Evolutionary conservation across 2,797 vertebrate species (phyloP).

Genomic region (Antennarius maculatus): DNA sequence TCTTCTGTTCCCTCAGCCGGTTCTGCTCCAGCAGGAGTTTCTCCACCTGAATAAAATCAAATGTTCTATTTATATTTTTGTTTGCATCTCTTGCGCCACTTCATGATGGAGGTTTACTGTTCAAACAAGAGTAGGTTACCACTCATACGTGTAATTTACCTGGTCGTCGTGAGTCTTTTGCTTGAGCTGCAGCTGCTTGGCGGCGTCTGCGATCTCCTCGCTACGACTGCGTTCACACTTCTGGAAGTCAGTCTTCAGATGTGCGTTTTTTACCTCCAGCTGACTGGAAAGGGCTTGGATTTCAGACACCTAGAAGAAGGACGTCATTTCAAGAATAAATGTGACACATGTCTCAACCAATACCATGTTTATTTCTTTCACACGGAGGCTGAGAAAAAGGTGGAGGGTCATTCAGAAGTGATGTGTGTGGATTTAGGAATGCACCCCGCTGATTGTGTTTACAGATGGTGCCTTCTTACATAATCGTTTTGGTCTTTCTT

Average conservation of each 20-base stretch:
- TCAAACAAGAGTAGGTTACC: background rate
- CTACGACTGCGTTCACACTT: constrained; percentile 46
- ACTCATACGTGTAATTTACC: constrained; percentile 42
- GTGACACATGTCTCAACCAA: background rate
- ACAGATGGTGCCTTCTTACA: constrained; percentile 29
- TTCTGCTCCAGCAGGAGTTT: constrained; percentile 74
- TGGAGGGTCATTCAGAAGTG: background rate
- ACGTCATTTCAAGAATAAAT: background rate
- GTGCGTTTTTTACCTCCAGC: constrained; percentile 69
- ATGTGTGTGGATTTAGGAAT: background rate
- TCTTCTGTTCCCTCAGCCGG: constrained; percentile 68
- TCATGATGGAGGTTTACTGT: background rate
- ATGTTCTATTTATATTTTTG: background rate
- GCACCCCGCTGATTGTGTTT: constrained; percentile 2
- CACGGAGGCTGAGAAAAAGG: background rate
- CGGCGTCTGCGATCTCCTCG: background rate
- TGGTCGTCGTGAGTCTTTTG: constrained; percentile 67
- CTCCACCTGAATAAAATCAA: constrained; percentile 60
- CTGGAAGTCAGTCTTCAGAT: constrained; percentile 55
- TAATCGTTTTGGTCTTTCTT: constrained; percentile 30
- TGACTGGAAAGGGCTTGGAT: constrained; percentile 74
- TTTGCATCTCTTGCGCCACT: background rate
- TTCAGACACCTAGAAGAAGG: constrained; percentile 65
- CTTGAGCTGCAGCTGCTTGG: constrained; percentile 37
- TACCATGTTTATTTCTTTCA: too few relatives aligned